phyloP scores from a whole-genome alignment of 2,797 vertebrate species.

The Synaphobranchus kaupii region DNA sequence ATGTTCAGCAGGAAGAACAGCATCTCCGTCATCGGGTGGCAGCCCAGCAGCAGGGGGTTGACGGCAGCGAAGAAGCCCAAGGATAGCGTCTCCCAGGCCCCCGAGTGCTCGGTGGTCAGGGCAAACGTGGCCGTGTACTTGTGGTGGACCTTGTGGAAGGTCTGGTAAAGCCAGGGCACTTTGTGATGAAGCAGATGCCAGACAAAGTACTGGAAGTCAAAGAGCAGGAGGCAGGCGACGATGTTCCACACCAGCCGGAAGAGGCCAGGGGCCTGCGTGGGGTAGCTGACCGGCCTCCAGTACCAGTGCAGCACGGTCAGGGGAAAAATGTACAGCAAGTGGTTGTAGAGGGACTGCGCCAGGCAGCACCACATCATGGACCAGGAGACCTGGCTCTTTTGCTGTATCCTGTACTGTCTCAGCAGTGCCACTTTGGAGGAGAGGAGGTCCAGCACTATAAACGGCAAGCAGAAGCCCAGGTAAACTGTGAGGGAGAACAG shows the following conservation, averaged over 20 bases:
- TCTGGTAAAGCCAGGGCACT: slow-evolving; percentile 87
- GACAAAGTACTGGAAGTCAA: slow-evolving; percentile 86
- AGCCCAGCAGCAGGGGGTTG: slow-evolving; percentile 72
- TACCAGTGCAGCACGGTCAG: slow-evolving; percentile 78
- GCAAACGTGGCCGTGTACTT: slow-evolving; percentile 80
- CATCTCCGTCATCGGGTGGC: slow-evolving; percentile 85
- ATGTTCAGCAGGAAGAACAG: slow-evolving; percentile 84
- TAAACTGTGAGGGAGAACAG: slow-evolving; percentile 81
- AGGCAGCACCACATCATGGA: slow-evolving; percentile 73
- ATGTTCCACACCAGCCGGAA: slow-evolving; percentile 65
- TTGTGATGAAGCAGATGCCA: slow-evolving; percentile 90
- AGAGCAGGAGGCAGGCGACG: slow-evolving; percentile 80
- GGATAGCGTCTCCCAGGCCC: slow-evolving; percentile 83
- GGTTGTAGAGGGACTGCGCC: slow-evolving; percentile 75
- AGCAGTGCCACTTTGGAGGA: slow-evolving; percentile 63
- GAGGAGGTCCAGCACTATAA: slow-evolving; percentile 77
- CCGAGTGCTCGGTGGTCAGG: slow-evolving; percentile 82
- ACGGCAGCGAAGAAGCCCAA: slow-evolving; percentile 80
- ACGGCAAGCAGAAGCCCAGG: slow-evolving; percentile 81
- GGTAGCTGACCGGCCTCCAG: slow-evolving; percentile 65
- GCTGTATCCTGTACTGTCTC: slow-evolving; percentile 84
- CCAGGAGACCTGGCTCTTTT: slow-evolving; percentile 65
- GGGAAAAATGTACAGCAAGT: slow-evolving; percentile 79
- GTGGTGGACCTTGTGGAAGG: slow-evolving; percentile 89
- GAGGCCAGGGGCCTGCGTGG: slow-evolving; percentile 67